Evolutionary conservation across 2,888 invertebrate species (phyloP).

Genomic region (Cosmia trapezina): DNA sequence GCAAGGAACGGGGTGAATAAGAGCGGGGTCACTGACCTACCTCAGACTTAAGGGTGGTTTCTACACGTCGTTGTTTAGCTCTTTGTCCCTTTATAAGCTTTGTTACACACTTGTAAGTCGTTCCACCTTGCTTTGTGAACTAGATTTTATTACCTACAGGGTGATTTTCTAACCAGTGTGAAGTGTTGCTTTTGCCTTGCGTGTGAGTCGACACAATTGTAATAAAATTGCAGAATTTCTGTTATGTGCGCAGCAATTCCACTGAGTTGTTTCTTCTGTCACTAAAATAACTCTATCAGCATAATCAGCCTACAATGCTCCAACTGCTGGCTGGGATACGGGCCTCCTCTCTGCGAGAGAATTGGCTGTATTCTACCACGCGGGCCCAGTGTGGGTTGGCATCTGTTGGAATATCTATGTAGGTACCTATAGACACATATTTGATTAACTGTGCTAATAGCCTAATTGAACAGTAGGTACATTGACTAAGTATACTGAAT

Average conservation of each 20-base stretch:
- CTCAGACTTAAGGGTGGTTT: constrained; percentile 76
- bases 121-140: constrained; percentile 78
- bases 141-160: constrained; percentile 72
- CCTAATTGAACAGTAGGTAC: background rate
- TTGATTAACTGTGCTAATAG: constrained; percentile 3
- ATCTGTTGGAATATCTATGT: too few species aligned
- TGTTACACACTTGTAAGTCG: constrained; percentile 83
- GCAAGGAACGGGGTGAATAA: constrained; percentile 66
- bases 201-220: background rate
- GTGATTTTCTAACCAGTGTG: constrained; percentile 49
- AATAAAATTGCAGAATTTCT: background rate
- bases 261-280: background rate
- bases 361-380: too few species aligned
- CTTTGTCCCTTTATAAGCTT: constrained; percentile 80
- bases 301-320: too few species aligned
- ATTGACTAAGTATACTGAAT: constrained; percentile 16
- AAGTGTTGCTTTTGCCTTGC: background rate
- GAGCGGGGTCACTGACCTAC: constrained; percentile 77
- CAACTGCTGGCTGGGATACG: too few species aligned
- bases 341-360: too few species aligned
- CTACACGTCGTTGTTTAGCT: constrained; percentile 76
- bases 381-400: too few species aligned
- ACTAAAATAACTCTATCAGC: too few species aligned
- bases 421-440: background rate
- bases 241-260: background rate